phyloP scores from a whole-genome alignment of 2,797 vertebrate genomes.

The Novumbra hubbsi region DNA sequence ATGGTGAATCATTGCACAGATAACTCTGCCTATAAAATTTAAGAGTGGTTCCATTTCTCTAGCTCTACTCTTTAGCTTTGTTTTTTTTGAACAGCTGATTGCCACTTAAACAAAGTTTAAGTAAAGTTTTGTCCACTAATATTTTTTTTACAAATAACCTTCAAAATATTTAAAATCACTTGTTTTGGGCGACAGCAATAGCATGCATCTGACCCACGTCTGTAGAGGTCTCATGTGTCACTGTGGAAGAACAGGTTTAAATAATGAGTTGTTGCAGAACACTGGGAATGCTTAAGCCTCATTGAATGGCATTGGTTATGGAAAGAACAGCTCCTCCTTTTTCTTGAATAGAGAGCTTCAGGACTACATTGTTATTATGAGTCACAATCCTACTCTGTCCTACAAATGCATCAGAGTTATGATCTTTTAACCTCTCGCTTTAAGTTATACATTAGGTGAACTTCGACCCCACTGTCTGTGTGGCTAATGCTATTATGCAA shows the following conservation, averaged over 20 bases:
- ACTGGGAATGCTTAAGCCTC: constrained; percentile 46
- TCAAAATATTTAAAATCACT: no score
- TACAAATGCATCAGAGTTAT: not conserved
- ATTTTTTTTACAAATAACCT: no score
- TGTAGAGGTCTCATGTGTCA: constrained; percentile 39
- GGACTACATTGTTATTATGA: constrained; percentile 9
- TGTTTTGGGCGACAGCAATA: no score
- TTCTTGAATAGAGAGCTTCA: constrained; percentile 20
- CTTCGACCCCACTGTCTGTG: not conserved
- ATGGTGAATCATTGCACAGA: no score
- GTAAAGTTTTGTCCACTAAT: no score
- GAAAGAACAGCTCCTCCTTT: constrained; percentile 35
- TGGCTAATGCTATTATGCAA: not conserved
- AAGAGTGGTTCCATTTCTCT: no score
- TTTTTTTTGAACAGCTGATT: no score
- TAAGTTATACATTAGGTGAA: not conserved
- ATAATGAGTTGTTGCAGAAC: constrained; percentile 23
- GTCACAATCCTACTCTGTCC: not conserved
- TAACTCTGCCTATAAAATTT: no score
- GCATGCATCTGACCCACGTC: no score
- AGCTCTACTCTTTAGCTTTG: no score
- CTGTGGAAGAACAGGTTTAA: constrained; percentile 66
- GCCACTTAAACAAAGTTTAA: no score
- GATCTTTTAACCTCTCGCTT: not conserved
- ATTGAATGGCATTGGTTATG: constrained; percentile 36